phyloP scores from a whole-genome alignment of 2,888 invertebrate genomes.

The Pseudococcus viburni region DNA sequence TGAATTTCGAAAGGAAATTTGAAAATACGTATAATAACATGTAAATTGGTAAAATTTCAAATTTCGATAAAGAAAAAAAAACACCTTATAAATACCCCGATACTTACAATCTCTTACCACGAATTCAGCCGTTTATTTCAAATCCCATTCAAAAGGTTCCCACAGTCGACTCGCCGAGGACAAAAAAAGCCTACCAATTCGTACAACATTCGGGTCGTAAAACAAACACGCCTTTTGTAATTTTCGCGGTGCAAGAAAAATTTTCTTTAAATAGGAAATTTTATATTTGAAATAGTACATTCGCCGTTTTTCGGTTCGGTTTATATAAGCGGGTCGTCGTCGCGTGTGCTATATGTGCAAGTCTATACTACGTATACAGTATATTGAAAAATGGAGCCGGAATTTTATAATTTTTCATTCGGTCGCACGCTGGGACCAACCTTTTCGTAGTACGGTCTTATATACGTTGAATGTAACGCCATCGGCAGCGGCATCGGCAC shows the following conservation, averaged over 20 bases:
- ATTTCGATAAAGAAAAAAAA: not conserved
- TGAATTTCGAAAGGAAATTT: too few species aligned
- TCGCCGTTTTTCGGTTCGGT: not conserved
- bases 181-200: not conserved
- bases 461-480: constrained; percentile 18
- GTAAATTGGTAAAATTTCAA: not conserved
- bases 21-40: not conserved
- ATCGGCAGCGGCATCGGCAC: not conserved
- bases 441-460: constrained; percentile 25
- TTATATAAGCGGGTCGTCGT: not conserved
- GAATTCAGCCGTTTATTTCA: not conserved
- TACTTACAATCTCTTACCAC: not conserved
- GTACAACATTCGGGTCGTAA: not conserved
- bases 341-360: not conserved
- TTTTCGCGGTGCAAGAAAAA: constrained; percentile 8
- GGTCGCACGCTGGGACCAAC: constrained; percentile 49
- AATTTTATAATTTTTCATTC: constrained; percentile 47
- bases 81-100: not conserved
- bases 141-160: not conserved
- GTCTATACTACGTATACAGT: not conserved
- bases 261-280: constrained; percentile 41
- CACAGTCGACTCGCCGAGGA: not conserved
- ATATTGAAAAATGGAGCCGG: constrained; percentile 44
- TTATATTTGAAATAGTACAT: constrained; percentile 18
- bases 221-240: constrained; percentile 33